Percentiles rank a stretch among this genome's conserved stretches.
phyloP scores from a whole-genome alignment of 30 jellyfish, hydroid and myxozoan genomes.

The Hydra vulgaris region DNA sequence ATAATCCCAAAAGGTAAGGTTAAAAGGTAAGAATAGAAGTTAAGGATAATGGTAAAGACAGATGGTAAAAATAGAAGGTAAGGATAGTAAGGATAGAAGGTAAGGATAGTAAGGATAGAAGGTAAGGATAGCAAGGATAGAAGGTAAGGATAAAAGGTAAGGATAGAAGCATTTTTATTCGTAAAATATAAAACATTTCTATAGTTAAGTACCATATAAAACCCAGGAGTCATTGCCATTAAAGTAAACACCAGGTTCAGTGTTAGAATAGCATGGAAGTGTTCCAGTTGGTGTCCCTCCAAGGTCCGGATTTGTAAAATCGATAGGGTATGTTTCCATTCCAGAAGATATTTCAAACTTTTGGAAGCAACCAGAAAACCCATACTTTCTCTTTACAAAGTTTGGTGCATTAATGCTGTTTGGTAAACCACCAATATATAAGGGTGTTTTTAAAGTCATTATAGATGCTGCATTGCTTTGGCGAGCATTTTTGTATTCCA shows the following conservation, averaged over 20 bases:
- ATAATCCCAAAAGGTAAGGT: no score
- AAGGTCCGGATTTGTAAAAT: slow-evolving; percentile 58
- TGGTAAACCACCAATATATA: slow-evolving; percentile 92
- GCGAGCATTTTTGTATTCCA: slow-evolving; percentile 63
- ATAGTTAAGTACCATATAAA: slow-evolving; percentile 43
- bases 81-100: no score
- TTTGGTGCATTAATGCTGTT: slow-evolving; percentile 41
- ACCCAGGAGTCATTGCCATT: slow-evolving; percentile 73
- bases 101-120: no score
- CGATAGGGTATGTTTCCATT: slow-evolving; percentile 50
- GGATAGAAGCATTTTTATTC: no score
- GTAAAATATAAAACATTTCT: no score
- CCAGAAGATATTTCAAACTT: slow-evolving; percentile 89
- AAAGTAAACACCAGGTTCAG: slow-evolving; percentile 76
- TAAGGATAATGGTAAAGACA: no score
- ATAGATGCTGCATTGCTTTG: slow-evolving; percentile 28
- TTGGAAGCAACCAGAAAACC: slow-evolving; percentile 79
- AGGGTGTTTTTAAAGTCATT: slow-evolving; percentile 44
- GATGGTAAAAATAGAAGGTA: no score
- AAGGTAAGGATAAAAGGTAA: no score
- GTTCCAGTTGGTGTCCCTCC: slow-evolving; percentile 84
- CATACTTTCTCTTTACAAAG: slow-evolving; percentile 39
- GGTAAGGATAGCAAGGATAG: no score
- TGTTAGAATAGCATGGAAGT: slow-evolving; percentile 57
- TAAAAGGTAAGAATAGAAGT: no score